Conservation (phyloP, 2,113 vertebrate genomes). For the Phrynosoma platyrhinos region DNA sequence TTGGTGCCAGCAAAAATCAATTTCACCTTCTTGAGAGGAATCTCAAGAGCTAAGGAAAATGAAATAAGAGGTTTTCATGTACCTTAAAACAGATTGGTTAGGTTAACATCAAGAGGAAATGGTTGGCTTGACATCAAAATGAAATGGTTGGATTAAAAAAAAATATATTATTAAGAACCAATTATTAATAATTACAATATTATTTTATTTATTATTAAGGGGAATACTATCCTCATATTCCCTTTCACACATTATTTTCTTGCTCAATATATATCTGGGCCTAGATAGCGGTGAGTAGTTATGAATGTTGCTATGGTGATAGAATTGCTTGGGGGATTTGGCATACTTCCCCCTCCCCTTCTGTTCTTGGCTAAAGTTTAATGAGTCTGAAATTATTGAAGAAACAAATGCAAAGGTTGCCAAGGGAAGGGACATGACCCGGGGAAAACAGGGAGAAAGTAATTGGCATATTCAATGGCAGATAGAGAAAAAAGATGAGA, state of each 20-base stretch:
- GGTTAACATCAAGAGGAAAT: slow-evolving; percentile 17
- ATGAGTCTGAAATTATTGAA: slow-evolving; percentile 15
- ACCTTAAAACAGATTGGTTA: slow-evolving; percentile 37
- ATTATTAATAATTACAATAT: too few species aligned
- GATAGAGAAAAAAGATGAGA: slow-evolving; percentile 37
- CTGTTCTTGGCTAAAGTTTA: neutral
- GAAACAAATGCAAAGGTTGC: neutral
- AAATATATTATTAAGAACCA: neutral
- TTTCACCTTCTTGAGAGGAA: slow-evolving; percentile 49
- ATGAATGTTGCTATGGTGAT: slow-evolving; percentile 35
- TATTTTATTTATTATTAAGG: slow-evolving; percentile 6
- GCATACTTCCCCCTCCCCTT: neutral
- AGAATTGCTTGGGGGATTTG: neutral
- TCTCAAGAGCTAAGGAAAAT: slow-evolving; percentile 30
- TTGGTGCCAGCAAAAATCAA: slow-evolving; percentile 55
- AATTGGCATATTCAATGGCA: slow-evolving; percentile 38
- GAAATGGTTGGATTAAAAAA: too few species aligned
- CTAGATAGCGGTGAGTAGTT: neutral
- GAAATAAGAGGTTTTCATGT: neutral
- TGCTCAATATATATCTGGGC: neutral
- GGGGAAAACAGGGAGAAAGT: slow-evolving; percentile 16
- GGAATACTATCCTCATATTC: slow-evolving; percentile 22
- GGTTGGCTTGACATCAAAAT: too few species aligned
- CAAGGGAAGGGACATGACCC: neutral
- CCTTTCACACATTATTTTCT: neutral